phyloP scores from a whole-genome alignment of 2,888 invertebrate species.

The Abrostola tripartita region DNA sequence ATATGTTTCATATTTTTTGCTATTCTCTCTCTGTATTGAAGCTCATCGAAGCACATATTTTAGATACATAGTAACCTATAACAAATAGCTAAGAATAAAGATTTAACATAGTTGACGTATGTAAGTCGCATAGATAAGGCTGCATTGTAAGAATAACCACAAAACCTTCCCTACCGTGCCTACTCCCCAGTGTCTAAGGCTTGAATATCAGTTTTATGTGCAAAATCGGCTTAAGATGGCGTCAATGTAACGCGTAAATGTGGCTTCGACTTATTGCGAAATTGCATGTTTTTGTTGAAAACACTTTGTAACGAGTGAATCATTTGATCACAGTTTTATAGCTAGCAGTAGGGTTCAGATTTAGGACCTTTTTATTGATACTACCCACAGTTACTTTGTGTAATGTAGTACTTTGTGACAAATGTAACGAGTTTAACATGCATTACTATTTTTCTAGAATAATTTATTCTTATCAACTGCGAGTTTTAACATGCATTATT shows the following conservation, averaged over 20 bases:
- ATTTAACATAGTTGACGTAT: not conserved
- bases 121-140: constrained; percentile 18
- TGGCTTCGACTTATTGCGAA: constrained; percentile 6
- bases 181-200: constrained; percentile 30
- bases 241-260: constrained; percentile 27
- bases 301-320: constrained; percentile 8
- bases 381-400: too few species aligned
- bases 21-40: too few species aligned
- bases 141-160: not conserved
- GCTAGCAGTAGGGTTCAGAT: not conserved
- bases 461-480: too few species aligned
- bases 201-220: constrained; percentile 33
- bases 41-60: too few species aligned
- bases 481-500: too few species aligned
- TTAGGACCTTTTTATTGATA: too few species aligned
- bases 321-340: constrained; percentile 9
- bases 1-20: too few species aligned
- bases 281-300: constrained; percentile 24
- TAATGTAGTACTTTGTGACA: too few species aligned
- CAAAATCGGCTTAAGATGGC: constrained; percentile 22
- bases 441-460: too few species aligned
- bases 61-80: too few species aligned
- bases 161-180: not conserved
- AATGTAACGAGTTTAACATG: too few species aligned
- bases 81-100: too few species aligned